Evolutionary conservation across 2,113 vertebrate genomes (phyloP), one percentile per base, ranked within the genome.

Genomic region (Tapirus terrestris): DNA sequence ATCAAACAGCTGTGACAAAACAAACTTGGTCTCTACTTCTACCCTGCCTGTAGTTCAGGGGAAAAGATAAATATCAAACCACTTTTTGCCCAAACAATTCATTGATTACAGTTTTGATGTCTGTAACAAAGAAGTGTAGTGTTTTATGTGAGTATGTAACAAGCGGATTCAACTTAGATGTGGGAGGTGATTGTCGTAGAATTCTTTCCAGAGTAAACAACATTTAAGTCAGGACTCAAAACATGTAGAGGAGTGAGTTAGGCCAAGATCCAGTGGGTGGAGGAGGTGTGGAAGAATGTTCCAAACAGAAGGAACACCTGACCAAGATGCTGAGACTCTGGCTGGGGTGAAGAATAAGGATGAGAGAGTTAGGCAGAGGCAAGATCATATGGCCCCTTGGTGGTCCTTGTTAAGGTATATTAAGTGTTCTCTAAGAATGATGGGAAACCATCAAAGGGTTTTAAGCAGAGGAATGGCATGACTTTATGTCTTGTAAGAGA

Each of bases 131-230:
- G 58, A 61, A 65, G 17, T 75, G 16, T 56, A 56, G 33, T 79
- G 27, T 39, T 43, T 36, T 73, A 33, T 17, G 63, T 53, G 73
- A 88, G 33, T 23, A 20, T 73, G 36, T 58, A 36, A 63, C 21
- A 6, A 14, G 10, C 56, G 39, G 31, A 31, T 77, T 89, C 56
- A 20, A 90, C n/a, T 72, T 51, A 70, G 63, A 53, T 10, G 48
- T 58, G 31, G 27, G 43, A 2, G 13, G 16, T 1, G 43, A 31
- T 11, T 33, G 1, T 58, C 36, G 83, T 12, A 8, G n/a, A 83
- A 76, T 61, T 87, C 76, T 72, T 84, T 68, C 43, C 84, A 96
- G 73, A 90, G n/a, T 45, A 81, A 60, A 73, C 61, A n/a, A 48
- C 16, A 29, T 21, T 92, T 63, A 92, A 56, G 33, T 56, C 16